Base-by-base conservation (phyloP, 2,797 vertebrate genomes). In the Cryptoprocta ferox region DNA sequence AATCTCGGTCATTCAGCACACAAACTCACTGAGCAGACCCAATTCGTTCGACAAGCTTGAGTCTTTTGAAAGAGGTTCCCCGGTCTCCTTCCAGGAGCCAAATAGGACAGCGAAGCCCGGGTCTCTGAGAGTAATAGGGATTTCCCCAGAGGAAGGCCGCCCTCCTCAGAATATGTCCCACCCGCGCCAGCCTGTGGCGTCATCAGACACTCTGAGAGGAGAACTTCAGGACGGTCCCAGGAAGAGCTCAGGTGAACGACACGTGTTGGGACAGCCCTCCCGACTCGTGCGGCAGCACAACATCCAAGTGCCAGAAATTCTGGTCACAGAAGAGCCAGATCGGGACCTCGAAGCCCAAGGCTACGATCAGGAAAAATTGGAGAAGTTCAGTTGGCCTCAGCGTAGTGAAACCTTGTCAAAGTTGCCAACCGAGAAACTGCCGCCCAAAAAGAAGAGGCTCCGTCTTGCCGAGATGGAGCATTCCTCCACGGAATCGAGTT, bases 1-100 rank as follows among this genome's bases (percentile, higher is more conserved):
- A 30, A 99, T 99, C 95, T 99, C 99, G 0, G 99, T 99, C 92
- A 99, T 99, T 97, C 99, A 99, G 96, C 99, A 99, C 95, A 99
- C 99, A 30, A 99, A 99, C 97, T 99, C 99, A 6, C 98, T 99
- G 80, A 99, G 99, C 98, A 98, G 99, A 98, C 99, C 99, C 13
- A 99, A 98, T 97, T 99, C 99, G 0, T 99, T 99, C 95, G 99
- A 99, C 98, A 99, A 99, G 97, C 98, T 98, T 0, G 99, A 99
- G 73, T 99, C 99, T 0, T 98, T 99, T 81, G 99, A 99, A 94
- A 99, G 99, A 96, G 97, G 97, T 24, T 99, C 99, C 68, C 99
- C 99, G 0, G 97, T 99, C 94, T 99, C 99, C 96, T 98, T 97
- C 96, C 98, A 99, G 96, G 99, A 99, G 79, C 76, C 97, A 18